Conservation (phyloP, 2,888 invertebrate species). For the Drosophila helvetica region DNA sequence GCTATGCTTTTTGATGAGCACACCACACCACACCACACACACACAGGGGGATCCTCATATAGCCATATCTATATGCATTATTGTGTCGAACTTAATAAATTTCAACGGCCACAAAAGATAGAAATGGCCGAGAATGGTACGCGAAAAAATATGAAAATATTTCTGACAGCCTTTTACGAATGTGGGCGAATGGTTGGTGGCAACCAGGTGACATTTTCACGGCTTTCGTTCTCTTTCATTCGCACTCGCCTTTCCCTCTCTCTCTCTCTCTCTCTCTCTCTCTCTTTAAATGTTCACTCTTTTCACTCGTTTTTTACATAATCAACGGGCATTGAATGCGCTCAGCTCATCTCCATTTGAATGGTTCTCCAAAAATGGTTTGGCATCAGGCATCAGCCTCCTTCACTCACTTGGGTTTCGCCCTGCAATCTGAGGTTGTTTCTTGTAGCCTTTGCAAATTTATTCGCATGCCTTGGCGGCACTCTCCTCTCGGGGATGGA, state of each 20-base stretch:
- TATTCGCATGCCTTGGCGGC: constrained; percentile 71
- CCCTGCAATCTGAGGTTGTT: constrained; percentile 52
- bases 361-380: constrained; percentile 25
- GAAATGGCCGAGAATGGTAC: constrained; percentile 16
- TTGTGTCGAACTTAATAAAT: constrained; percentile 60
- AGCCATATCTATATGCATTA: constrained; percentile 37
- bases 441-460: constrained; percentile 67
- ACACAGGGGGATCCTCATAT: constrained; percentile 34
- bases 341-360: constrained; percentile 45
- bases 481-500: constrained; percentile 17
- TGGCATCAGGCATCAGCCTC: constrained; percentile 1
- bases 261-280: no score
- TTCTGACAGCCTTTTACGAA: constrained; percentile 65
- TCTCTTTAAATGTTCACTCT: constrained; percentile 26
- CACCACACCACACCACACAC: constrained; percentile 27
- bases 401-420: constrained; percentile 61
- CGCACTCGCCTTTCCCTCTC: constrained; percentile 22
- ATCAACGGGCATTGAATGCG: constrained; percentile 57
- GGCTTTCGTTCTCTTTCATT: constrained; percentile 14
- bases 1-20: constrained; percentile 50
- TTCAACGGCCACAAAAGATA: constrained; percentile 25
- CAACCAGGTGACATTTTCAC: constrained; percentile 72
- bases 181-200: constrained; percentile 10
- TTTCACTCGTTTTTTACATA: constrained; percentile 62
- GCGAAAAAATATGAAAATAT: constrained; percentile 56